These are phyloP conservation scores for Teleogryllus oceanicus DNA, from an alignment of 2,888 invertebrate genomes.

Conservation along the genomic window DNA sequence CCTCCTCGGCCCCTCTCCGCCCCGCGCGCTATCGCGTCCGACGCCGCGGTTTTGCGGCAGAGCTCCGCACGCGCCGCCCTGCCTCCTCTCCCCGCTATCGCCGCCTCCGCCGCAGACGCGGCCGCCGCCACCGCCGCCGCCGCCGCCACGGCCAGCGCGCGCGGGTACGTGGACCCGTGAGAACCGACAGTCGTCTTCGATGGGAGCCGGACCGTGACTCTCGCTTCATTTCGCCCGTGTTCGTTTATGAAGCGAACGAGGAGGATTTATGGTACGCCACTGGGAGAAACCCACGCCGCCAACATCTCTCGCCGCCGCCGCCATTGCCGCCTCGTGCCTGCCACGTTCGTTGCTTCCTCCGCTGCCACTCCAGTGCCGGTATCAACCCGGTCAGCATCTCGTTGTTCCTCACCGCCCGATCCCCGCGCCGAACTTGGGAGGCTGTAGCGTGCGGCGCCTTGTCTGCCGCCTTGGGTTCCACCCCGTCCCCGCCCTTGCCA, in stretches of 20 bases:
- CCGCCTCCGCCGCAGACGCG: background rate
- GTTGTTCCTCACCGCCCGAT: no score
- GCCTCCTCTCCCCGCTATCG: background rate
- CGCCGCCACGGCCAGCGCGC: background rate
- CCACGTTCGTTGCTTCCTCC: background rate
- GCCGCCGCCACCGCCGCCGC: background rate
- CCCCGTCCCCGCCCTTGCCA: no score
- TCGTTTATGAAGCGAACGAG: slow-evolving; percentile 7
- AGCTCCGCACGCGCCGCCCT: background rate
- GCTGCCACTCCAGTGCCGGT: no score
- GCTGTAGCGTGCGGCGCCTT: no score
- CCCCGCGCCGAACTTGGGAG: no score
- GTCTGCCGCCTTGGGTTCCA: no score
- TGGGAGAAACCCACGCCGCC: slow-evolving; percentile 1
- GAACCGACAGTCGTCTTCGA: background rate
- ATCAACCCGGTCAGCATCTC: no score
- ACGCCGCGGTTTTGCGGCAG: background rate
- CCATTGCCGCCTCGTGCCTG: background rate
- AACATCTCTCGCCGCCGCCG: background rate
- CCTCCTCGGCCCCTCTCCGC: no score
- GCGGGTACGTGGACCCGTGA: background rate
- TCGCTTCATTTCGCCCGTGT: background rate
- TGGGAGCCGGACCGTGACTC: slow-evolving; percentile 1
- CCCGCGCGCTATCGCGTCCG: no score
- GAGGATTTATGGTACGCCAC: background rate